These are phyloP conservation scores for Siniperca obscura DNA, from an alignment of 2,797 vertebrate species.

Conservation along the genomic window DNA sequence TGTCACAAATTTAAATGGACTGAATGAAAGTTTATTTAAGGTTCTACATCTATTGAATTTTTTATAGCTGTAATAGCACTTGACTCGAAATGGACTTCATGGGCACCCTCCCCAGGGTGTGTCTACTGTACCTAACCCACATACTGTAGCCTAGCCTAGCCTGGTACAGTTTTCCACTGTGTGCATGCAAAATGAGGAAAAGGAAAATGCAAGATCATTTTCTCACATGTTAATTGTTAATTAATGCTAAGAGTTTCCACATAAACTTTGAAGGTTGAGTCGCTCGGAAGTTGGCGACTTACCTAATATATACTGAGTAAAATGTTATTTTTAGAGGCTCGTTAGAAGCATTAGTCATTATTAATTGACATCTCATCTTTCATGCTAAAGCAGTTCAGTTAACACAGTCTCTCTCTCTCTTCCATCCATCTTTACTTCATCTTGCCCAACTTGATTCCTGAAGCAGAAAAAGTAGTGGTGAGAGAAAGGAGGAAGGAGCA, in stretches of 20 bases:
- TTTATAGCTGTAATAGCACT: slow-evolving; percentile 18
- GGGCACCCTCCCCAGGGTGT: slow-evolving; percentile 5
- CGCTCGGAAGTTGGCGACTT: slow-evolving; percentile 1
- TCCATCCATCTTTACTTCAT: background rate
- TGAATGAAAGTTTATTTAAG: slow-evolving; percentile 29
- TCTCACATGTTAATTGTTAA: slow-evolving; percentile 1
- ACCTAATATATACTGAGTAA: slow-evolving; percentile 15
- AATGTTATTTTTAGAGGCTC: slow-evolving; percentile 21
- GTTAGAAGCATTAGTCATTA: slow-evolving; percentile 18
- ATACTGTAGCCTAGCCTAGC: background rate
- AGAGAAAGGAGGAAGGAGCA: slow-evolving; percentile 24
- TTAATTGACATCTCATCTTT: slow-evolving; percentile 26
- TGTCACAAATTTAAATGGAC: background rate
- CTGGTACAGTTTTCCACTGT: slow-evolving; percentile 11
- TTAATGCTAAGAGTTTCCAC: background rate
- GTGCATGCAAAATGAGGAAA: slow-evolving; percentile 25
- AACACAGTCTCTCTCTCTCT: background rate
- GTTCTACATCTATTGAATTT: slow-evolving; percentile 24
- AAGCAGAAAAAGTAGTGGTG: slow-evolving; percentile 25
- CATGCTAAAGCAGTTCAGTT: slow-evolving; percentile 26
- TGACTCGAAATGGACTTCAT: slow-evolving; percentile 16
- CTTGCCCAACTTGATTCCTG: slow-evolving; percentile 12
- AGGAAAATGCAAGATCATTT: background rate
- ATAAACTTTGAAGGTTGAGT: slow-evolving; percentile 16
- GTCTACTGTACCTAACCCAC: slow-evolving; percentile 15